Evolutionary conservation across 2,113 vertebrate species (phyloP).

Genomic region (Irena cyanogastra): DNA sequence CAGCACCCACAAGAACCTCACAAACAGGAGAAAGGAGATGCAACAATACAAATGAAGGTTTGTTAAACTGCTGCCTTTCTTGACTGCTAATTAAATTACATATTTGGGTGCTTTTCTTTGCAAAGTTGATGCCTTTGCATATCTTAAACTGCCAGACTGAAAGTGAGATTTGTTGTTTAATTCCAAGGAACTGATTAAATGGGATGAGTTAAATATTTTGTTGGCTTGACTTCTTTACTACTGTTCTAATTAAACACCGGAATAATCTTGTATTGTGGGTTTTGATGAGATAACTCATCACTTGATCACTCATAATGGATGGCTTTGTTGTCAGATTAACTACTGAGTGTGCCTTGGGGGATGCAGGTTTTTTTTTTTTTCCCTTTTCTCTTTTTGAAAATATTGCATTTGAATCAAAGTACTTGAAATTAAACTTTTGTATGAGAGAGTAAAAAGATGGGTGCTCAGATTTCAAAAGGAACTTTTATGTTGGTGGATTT

Average conservation of each 20-base stretch:
- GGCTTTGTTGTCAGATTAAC: not conserved
- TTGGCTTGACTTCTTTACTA: not conserved
- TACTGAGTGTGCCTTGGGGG: not conserved
- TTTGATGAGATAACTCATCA: not conserved
- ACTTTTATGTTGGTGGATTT: not conserved
- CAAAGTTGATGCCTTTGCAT: accelerated
- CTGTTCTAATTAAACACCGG: not conserved
- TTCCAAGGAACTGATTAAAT: not conserved
- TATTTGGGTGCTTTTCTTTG: not conserved
- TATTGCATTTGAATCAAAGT: not conserved
- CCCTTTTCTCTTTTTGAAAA: not conserved
- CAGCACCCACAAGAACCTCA: not conserved
- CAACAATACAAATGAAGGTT: not conserved
- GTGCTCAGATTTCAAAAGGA: not conserved
- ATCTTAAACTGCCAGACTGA: not conserved
- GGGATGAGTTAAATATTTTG: not conserved
- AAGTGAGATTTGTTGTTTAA: not conserved
- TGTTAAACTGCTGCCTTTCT: not conserved
- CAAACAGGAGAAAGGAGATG: not conserved
- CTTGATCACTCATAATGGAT: not conserved
- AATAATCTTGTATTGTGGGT: not conserved
- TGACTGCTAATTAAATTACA: not conserved
- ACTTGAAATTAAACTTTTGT: not conserved
- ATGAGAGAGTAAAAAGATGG: not conserved
- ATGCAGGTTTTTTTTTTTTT: not conserved